A percentile compares a stretch with the other conserved stretches of the same genome.
These are phyloP conservation scores for Poliocrania exsul DNA, from an alignment of 2,797 vertebrate species.

Conservation along the genomic window DNA sequence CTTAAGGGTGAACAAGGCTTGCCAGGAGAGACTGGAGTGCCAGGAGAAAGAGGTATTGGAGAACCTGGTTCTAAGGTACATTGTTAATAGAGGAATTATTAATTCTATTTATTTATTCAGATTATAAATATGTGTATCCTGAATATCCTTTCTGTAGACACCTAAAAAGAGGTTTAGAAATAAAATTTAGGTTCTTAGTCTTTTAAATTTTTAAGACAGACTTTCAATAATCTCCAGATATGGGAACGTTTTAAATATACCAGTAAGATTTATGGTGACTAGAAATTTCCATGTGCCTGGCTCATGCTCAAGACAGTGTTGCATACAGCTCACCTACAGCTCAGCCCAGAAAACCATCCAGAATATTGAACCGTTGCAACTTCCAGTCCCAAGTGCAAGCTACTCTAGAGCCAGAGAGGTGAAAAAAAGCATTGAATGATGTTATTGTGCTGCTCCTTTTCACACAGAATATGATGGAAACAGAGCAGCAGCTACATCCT, in stretches of 20 bases:
- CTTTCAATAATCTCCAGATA: background rate
- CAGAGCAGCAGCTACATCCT: background rate
- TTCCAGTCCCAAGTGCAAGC: accelerated
- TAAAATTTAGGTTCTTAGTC: background rate
- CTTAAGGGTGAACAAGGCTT: constrained; percentile 87
- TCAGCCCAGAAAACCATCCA: background rate
- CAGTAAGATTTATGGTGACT: background rate
- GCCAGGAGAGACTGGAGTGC: constrained; percentile 84
- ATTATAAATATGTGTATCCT: background rate
- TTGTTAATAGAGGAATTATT: background rate
- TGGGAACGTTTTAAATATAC: background rate
- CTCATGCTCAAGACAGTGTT: background rate
- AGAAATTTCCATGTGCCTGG: background rate
- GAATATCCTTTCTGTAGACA: background rate
- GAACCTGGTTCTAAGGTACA: constrained; percentile 87
- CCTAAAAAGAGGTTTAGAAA: background rate
- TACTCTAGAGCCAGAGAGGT: background rate
- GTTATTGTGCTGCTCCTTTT: background rate
- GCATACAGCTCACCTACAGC: background rate
- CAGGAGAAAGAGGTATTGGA: constrained; percentile 85
- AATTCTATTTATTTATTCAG: background rate
- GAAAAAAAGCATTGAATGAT: background rate
- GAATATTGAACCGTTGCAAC: background rate
- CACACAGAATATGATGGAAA: background rate
- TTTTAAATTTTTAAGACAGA: background rate